Evolutionary conservation across 2,888 invertebrate species (phyloP).

Genomic region (Drosophila putrida): DNA sequence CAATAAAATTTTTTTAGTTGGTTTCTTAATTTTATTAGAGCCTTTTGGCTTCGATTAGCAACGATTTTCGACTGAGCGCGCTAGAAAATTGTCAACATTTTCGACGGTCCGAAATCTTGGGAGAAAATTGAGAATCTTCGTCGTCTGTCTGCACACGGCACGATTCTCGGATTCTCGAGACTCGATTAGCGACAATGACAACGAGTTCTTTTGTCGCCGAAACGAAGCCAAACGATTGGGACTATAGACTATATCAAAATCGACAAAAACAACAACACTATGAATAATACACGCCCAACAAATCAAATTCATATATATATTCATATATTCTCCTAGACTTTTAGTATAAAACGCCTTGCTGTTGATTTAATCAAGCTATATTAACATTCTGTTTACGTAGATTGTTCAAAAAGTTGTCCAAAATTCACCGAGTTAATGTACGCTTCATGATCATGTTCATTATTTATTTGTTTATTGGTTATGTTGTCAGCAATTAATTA

Average conservation of each 20-base stretch:
- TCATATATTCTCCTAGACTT: slow-evolving; percentile 20
- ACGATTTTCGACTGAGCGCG: slow-evolving; percentile 81
- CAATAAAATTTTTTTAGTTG: slow-evolving; percentile 37
- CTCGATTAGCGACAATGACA: slow-evolving; percentile 50
- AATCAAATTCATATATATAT: slow-evolving; percentile 43
- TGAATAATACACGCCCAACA: slow-evolving; percentile 45
- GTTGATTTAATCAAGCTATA: slow-evolving; percentile 15
- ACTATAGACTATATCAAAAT: slow-evolving; percentile 66
- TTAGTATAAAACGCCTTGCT: background rate
- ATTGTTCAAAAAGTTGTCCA: slow-evolving; percentile 19
- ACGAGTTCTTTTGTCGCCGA: slow-evolving; percentile 53
- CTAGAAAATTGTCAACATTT: slow-evolving; percentile 67
- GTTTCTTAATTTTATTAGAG: slow-evolving; percentile 73
- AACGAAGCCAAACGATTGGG: slow-evolving; percentile 52
- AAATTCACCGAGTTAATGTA: slow-evolving; percentile 18
- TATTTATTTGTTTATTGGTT: slow-evolving; percentile 20
- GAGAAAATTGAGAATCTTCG: slow-evolving; percentile 39
- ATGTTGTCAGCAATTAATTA: slow-evolving; percentile 52
- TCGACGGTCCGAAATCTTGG: slow-evolving; percentile 4
- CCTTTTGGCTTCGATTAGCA: slow-evolving; percentile 81
- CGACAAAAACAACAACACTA: slow-evolving; percentile 26
- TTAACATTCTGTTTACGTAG: slow-evolving; percentile 6
- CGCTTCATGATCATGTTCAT: slow-evolving; percentile 24
- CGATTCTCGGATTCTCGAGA: slow-evolving; percentile 43
- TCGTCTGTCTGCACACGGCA: slow-evolving; percentile 74